Evolutionary conservation across 1,140 invertebrate genomes (phyloP), one percentile per base, ranked within the genome.

Genomic region (Philotrypesis tridentata): DNA sequence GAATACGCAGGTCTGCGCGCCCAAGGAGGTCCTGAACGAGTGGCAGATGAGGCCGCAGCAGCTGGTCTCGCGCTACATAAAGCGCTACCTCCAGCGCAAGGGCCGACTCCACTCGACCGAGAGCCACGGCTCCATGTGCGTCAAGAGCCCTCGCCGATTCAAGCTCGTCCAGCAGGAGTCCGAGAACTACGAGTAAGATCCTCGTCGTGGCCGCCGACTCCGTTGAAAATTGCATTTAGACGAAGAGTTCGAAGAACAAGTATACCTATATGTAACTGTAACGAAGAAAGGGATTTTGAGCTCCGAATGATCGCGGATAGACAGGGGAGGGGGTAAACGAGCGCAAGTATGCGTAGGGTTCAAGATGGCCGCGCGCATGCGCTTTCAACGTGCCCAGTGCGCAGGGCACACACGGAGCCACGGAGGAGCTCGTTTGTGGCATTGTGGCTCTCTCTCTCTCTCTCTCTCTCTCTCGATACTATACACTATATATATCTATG

Each of bases 31-130:
- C 0, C 90, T 99, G 86, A 95, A 98, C 83, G 97, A 98, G 88
- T 99, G 97, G 96, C 98, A 99, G 89, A 93, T 95, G 77, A 93
- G 98, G 85, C 98, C 99, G 0, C 98, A 98, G 87, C 94, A 94
- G 85, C 92, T 99, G 27, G 95, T 99, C 0, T 94, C 96, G 4
- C 94, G 96, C 55, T 99, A 97, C 88, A 99, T 99, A 67, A 95
- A 96, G 89, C 94, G 95, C 89, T 94, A 97, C 89, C 92, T 97
- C 83, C 93, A 95, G 89, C 94, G 95, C 87, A 95, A 96, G 91
- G 94, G 96, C 83, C 89, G 94, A 87, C 88, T 94, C 0, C 86
- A 94, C 0, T 94, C 94, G 0, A 91, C 96, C 55, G 95, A 96
- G 60, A 95, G 95, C 0, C 95, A 96, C 85, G 95, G 95, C 40